phyloP scores from a whole-genome alignment of 1,140 invertebrate species.

The Portunus trituberculatus region DNA sequence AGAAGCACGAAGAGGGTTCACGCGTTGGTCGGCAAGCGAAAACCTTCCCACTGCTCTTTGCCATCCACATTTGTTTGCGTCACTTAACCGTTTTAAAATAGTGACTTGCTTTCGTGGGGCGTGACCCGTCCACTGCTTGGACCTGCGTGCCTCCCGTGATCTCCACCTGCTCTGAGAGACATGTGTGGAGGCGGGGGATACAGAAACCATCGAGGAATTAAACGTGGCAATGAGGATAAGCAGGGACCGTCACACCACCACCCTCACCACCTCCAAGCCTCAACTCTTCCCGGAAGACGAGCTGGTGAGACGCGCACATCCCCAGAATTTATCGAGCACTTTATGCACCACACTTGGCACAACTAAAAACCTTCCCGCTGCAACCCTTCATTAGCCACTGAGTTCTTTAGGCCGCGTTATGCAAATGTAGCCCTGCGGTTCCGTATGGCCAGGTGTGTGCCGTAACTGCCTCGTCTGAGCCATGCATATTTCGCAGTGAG shows the following conservation, averaged over 20 bases:
- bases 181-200: not conserved
- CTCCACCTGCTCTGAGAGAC: not conserved
- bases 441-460: not conserved
- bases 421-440: not conserved
- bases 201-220: not conserved
- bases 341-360: slow-evolving; percentile 6
- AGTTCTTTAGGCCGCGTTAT: not conserved
- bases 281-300: not conserved
- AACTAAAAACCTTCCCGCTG: not conserved
- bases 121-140: not conserved
- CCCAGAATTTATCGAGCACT: not conserved
- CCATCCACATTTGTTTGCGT: not conserved
- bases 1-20: not conserved
- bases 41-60: not conserved
- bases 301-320: not conserved
- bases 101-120: not conserved
- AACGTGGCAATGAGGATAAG: not conserved
- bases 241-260: not conserved
- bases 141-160: not conserved
- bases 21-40: not conserved
- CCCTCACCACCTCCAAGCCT: not conserved
- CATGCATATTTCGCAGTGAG: not conserved
- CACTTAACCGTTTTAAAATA: not conserved
- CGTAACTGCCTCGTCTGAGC: not conserved
- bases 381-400: slow-evolving; percentile 2